A percentile compares a stretch with the other conserved stretches of the same genome.
phyloP scores from a whole-genome alignment of 2,797 vertebrate genomes.

The Sarcoramphus papa region DNA sequence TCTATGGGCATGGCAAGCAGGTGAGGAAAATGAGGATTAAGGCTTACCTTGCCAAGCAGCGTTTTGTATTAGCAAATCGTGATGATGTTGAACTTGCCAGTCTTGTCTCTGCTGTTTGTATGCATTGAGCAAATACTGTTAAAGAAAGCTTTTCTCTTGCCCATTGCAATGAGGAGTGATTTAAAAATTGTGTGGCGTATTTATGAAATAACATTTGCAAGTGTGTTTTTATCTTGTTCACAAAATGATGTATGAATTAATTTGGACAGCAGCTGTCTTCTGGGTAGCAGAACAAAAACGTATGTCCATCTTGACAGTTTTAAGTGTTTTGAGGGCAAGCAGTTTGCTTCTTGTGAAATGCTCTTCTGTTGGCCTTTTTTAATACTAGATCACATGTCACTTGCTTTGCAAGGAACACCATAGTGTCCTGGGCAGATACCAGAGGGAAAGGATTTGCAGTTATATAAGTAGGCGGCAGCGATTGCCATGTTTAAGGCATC shows the following conservation, averaged over 20 bases:
- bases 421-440: neutral
- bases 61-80: neutral
- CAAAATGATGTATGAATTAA: neutral
- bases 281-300: neutral
- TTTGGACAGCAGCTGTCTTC: neutral
- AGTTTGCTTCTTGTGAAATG: neutral
- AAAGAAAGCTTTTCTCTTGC: neutral
- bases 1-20: neutral
- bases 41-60: neutral
- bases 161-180: neutral
- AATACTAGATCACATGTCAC: neutral
- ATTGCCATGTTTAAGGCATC: neutral
- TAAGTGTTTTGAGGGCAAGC: neutral
- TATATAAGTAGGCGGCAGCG: neutral
- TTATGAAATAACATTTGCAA: neutral
- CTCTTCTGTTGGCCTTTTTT: neutral
- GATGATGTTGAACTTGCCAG: neutral
- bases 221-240: neutral
- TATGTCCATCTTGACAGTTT: neutral
- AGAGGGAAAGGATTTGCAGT: neutral
- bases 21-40: neutral
- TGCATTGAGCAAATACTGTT: neutral
- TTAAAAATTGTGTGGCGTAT: neutral
- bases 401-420: neutral
- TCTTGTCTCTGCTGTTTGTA: neutral